phyloP scores from a whole-genome alignment of 2,888 invertebrate species.

The Pachycephus smyrnensis region DNA sequence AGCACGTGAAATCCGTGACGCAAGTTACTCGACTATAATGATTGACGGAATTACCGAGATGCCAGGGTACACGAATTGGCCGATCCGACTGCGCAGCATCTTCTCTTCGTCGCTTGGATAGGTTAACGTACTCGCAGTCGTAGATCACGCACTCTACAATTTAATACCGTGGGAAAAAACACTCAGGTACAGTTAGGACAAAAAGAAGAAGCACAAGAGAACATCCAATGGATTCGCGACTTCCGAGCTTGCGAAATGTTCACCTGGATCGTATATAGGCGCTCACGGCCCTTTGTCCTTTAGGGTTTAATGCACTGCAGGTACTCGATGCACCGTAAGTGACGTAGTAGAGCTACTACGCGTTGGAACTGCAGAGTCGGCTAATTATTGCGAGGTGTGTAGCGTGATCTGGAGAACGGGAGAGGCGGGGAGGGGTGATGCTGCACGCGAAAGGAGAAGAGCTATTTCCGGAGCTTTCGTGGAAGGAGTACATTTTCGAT shows the following conservation, averaged over 20 bases:
- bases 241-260: background rate
- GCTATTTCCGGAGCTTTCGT: conserved; percentile 49
- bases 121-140: background rate
- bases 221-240: background rate
- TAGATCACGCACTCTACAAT: background rate
- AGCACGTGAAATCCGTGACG: background rate
- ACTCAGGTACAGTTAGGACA: background rate
- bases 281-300: background rate
- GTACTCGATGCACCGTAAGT: background rate
- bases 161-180: background rate
- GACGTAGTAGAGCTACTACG: background rate
- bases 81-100: background rate
- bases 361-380: background rate
- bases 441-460: background rate
- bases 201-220: background rate
- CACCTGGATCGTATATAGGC: background rate
- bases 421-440: background rate
- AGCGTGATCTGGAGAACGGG: background rate
- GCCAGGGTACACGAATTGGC: background rate
- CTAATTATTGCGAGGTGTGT: background rate
- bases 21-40: background rate
- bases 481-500: conserved; percentile 43
- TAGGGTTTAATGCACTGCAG: background rate
- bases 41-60: background rate
- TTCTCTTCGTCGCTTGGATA: background rate